These are phyloP conservation scores for Lagria hirta DNA, from an alignment of 2,888 invertebrate genomes.

Conservation along the genomic window DNA sequence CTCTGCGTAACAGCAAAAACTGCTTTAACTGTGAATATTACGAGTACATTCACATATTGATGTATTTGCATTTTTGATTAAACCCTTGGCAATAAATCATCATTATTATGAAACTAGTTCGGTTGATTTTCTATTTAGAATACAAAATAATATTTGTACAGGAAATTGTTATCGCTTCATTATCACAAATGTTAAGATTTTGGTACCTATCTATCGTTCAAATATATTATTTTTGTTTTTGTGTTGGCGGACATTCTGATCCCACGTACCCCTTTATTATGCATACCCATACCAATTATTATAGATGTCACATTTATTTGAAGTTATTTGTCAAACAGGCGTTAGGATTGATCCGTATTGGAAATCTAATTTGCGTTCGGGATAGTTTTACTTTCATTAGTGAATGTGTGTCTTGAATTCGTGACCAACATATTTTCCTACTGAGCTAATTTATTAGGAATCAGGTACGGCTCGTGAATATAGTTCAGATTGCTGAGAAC, in stretches of 20 bases:
- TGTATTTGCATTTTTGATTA: too few species aligned
- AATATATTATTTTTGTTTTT: constrained; percentile 15
- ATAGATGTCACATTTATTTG: constrained; percentile 16
- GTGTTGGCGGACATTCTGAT: constrained; percentile 17
- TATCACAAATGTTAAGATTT: constrained; percentile 16
- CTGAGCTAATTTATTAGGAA: constrained; percentile 22
- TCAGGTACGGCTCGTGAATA: constrained; percentile 22
- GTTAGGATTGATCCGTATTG: background rate
- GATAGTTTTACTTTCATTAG: constrained; percentile 45
- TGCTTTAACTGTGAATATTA: too few species aligned
- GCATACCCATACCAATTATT: constrained; percentile 15
- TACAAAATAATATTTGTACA: constrained; percentile 13
- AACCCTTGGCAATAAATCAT: too few species aligned
- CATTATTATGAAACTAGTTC: too few species aligned
- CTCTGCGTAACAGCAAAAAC: too few species aligned
- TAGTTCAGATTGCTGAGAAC: constrained; percentile 1
- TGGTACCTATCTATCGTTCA: constrained; percentile 10
- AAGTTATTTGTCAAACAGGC: constrained; percentile 5
- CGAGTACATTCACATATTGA: too few species aligned
- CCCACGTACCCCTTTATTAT: constrained; percentile 17
- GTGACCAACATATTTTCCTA: constrained; percentile 32
- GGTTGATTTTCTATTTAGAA: too few species aligned
- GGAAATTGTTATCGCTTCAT: constrained; percentile 14
- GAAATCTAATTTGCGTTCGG: background rate
- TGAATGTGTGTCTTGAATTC: constrained; percentile 38